phyloP scores from a whole-genome alignment of 1,140 invertebrate species.

The Drosophila nasuta region DNA sequence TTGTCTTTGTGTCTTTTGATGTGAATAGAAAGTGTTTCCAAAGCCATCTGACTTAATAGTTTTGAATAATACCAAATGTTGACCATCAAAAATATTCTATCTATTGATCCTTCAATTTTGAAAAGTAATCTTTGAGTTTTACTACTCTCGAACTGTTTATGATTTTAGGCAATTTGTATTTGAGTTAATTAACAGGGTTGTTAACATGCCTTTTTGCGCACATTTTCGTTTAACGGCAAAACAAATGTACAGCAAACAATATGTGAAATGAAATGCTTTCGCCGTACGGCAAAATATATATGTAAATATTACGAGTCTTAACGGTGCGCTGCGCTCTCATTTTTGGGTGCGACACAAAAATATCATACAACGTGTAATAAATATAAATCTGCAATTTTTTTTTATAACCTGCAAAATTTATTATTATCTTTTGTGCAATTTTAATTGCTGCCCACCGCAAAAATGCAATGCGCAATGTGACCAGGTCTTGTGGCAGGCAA shows the following conservation, averaged over 20 bases:
- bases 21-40: constrained; percentile 6
- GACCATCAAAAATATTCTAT: too few relatives aligned
- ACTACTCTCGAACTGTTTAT: neutral
- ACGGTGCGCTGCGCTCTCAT: constrained; percentile 32
- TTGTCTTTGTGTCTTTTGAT: neutral
- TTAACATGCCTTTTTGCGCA: neutral
- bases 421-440: constrained; percentile 42
- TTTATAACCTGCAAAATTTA: constrained; percentile 35
- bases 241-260: constrained; percentile 29
- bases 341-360: constrained; percentile 33
- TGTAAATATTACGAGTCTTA: constrained; percentile 23
- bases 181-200: constrained; percentile 9
- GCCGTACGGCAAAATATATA: constrained; percentile 6
- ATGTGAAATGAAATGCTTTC: constrained; percentile 17
- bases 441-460: constrained; percentile 29
- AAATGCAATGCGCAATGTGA: neutral
- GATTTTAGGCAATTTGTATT: neutral
- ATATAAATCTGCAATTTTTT: constrained; percentile 39
- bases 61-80: neutral
- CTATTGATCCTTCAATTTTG: too few relatives aligned
- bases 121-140: too few relatives aligned
- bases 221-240: constrained; percentile 36
- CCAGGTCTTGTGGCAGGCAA: neutral
- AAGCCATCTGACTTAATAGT: neutral
- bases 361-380: constrained; percentile 33